Evolutionary conservation across 2,888 invertebrate species (phyloP), one percentile per base, ranked within the genome.

Genomic region (Morpho achilles): DNA sequence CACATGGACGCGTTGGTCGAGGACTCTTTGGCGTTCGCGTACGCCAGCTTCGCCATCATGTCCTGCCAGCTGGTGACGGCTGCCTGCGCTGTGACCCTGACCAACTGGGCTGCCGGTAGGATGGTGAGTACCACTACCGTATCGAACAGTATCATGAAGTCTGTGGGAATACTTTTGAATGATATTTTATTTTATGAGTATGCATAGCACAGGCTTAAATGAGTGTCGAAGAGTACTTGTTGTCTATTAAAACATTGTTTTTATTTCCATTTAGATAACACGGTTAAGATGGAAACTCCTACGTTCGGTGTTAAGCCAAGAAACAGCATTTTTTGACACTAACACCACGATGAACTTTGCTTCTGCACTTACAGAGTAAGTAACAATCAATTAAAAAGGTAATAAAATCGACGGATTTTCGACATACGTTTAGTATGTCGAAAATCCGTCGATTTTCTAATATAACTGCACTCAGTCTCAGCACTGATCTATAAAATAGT

Each of bases 261-360:
- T 5, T 48, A 39, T 52, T 22, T 8, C 39, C 8, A 52, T 61
- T 0, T 83, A 93, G 88, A 92, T 93, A 44, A 90, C 89, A 0
- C 83, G 93, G 50, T 84, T 95, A n/a, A 87, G 95, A 5, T 82
- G 89, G 67, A 81, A 88, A 62, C 92, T 94, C 61, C 82, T 95
- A n/a, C 84, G 91, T 46, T 86, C 94, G 0, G 93, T 94, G 8
- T 79, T 95, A n/a, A 85, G 93, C 0, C 95, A 95, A 71, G 95
- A 95, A 69, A 94, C 95, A 72, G 91, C 93, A 2, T 95, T 94
- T 93, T 95, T 94, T 70, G 95, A 95, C 73, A 93, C 93, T 7
- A 92, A 93, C 60, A 92, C 93, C 0, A 92, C 92, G 9, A 92
- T 93, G 69, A 94, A 94, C 75, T 94, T 95, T 65, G 94, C 95